Conservation (phyloP, 1,140 invertebrate genomes). For the Bombus cullumanus region DNA sequence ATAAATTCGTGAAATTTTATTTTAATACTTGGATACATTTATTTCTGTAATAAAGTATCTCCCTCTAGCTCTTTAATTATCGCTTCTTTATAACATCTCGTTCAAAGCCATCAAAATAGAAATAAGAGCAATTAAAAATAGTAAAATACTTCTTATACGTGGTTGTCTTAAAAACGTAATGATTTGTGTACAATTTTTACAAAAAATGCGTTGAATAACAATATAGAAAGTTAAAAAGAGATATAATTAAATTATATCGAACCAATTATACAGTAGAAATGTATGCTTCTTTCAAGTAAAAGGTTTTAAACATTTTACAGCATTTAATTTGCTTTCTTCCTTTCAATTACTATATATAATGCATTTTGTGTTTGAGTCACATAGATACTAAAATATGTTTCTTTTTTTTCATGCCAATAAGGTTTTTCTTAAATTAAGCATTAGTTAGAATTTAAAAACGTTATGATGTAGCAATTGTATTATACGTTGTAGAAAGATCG, state of each 20-base stretch:
- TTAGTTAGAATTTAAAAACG: background rate
- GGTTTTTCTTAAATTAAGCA: background rate
- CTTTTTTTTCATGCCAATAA: background rate
- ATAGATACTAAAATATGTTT: slow-evolving; percentile 26
- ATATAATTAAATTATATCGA: background rate
- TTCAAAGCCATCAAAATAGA: slow-evolving; percentile 43
- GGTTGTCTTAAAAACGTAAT: background rate
- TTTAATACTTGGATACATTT: slow-evolving; percentile 59
- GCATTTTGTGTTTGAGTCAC: background rate
- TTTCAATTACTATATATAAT: background rate
- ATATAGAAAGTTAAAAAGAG: background rate
- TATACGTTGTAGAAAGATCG: background rate
- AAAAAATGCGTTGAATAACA: background rate
- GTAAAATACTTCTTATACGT: slow-evolving; percentile 15
- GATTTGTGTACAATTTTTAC: background rate
- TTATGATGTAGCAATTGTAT: background rate
- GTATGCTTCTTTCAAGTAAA: background rate
- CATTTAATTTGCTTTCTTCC: background rate
- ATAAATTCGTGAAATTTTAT: slow-evolving; percentile 64
- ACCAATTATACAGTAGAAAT: background rate
- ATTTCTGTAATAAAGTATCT: slow-evolving; percentile 54
- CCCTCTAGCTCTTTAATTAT: slow-evolving; percentile 22
- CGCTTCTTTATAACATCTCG: slow-evolving; percentile 35
- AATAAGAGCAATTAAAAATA: slow-evolving; percentile 19
- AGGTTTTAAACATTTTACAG: background rate